Conservation (phyloP, 2,888 invertebrate species). For the Drosophila gaucha region DNA sequence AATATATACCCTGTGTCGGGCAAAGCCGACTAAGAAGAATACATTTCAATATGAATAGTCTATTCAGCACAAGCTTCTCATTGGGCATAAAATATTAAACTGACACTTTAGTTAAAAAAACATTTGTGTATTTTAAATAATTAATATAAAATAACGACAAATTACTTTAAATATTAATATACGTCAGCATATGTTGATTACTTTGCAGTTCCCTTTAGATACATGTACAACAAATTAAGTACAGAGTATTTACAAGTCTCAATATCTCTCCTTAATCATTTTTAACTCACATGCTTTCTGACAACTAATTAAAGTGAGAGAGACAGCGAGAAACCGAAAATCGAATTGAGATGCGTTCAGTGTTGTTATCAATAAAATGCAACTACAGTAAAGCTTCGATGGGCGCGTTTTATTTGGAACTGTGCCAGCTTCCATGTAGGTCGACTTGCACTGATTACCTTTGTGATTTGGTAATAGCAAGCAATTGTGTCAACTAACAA, state of each 20-base stretch:
- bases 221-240: not conserved
- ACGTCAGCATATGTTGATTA: not conserved
- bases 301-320: constrained; percentile 45
- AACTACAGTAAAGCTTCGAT: constrained; percentile 47
- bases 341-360: constrained; percentile 45
- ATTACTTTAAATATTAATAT: not conserved
- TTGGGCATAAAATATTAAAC: too few relatives aligned
- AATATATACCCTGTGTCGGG: constrained; percentile 19
- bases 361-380: constrained; percentile 42
- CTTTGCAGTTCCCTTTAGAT: not conserved
- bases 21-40: not conserved
- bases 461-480: constrained; percentile 7
- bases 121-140: too few relatives aligned
- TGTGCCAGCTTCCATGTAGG: constrained; percentile 25
- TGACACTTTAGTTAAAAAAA: too few relatives aligned
- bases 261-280: not conserved
- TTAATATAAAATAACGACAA: too few relatives aligned
- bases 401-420: constrained; percentile 1
- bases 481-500: constrained; percentile 10
- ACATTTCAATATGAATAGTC: not conserved
- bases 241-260: constrained; percentile 4
- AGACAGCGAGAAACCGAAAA: not conserved
- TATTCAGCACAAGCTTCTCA: too few relatives aligned
- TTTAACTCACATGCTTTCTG: constrained; percentile 31
- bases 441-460: constrained; percentile 6